phyloP scores from a whole-genome alignment of 2,113 vertebrate species.

The Dryoscopus gambensis region DNA sequence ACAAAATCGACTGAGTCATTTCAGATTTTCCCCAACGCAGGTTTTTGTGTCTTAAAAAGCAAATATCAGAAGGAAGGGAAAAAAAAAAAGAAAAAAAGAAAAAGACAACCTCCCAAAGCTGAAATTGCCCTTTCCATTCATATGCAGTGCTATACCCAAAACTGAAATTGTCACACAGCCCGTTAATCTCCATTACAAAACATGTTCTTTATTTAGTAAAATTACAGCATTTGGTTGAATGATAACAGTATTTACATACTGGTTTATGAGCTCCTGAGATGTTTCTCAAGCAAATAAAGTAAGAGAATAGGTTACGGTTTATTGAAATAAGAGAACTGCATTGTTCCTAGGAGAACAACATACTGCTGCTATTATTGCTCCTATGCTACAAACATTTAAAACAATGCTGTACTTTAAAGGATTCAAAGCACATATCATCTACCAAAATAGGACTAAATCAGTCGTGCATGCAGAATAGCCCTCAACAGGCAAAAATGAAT shows the following conservation, averaged over 20 bases:
- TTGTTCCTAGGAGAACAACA: conserved; percentile 51
- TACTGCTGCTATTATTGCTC: conserved; percentile 29
- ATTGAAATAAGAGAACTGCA: conserved; percentile 41
- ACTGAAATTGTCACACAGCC: conserved; percentile 36
- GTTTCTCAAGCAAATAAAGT: conserved; percentile 50
- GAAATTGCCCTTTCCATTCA: conserved; percentile 28
- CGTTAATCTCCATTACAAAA: conserved; percentile 44
- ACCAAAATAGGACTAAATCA: conserved; percentile 23
- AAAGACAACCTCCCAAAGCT: neutral
- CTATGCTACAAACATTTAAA: conserved; percentile 15
- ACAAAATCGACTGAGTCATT: neutral
- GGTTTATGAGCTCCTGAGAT: conserved; percentile 52
- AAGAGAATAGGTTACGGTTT: conserved; percentile 49
- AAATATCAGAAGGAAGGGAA: neutral
- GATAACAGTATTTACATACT: conserved; percentile 54
- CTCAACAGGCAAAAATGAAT: neutral
- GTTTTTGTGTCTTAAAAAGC: neutral
- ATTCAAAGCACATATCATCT: neutral
- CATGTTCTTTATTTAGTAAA: conserved; percentile 54
- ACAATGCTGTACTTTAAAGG: neutral
- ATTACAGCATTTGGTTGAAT: conserved; percentile 49
- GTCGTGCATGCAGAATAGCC: neutral
- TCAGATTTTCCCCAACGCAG: neutral
- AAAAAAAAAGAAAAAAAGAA: no score
- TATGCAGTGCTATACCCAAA: neutral